Conservation (phyloP, 2,888 invertebrate genomes). For the Ennomos erosarius region DNA sequence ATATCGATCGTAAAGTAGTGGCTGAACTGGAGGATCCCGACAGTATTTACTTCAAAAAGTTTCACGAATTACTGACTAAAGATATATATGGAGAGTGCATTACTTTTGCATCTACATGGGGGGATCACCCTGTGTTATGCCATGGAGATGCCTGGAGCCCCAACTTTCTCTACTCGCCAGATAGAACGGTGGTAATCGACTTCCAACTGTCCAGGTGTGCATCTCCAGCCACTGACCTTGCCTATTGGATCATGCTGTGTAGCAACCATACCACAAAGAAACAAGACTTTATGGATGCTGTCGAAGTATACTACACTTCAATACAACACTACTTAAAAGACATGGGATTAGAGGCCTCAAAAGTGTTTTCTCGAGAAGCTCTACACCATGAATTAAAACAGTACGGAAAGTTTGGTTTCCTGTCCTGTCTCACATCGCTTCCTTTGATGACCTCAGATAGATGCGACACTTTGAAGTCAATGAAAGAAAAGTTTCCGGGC, state of each 20-base stretch:
- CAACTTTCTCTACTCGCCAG: constrained; percentile 57
- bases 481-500: constrained; percentile 42
- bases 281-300: constrained; percentile 52
- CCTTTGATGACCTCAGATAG: constrained; percentile 54
- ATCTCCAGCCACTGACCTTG: constrained; percentile 57
- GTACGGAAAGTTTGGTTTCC: constrained; percentile 57
- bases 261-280: constrained; percentile 45
- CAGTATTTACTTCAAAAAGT: constrained; percentile 58
- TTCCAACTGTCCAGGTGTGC: constrained; percentile 60
- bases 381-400: constrained; percentile 55
- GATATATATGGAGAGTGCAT: constrained; percentile 56
- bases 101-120: constrained; percentile 39
- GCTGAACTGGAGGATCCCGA: constrained; percentile 50
- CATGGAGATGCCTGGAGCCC: constrained; percentile 66
- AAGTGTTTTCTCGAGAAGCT: constrained; percentile 49
- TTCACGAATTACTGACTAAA: constrained; percentile 45
- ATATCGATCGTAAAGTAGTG: constrained; percentile 51
- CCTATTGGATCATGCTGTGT: constrained; percentile 52
- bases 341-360: constrained; percentile 51
- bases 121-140: constrained; percentile 52
- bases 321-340: constrained; percentile 56
- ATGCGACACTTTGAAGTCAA: constrained; percentile 50
- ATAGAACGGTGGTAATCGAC: constrained; percentile 56
- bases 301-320: constrained; percentile 52
- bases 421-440: constrained; percentile 54